Percentiles rank a stretch among this genome's conserved stretches.
Evolutionary conservation across 2,113 vertebrate species (phyloP).

Genomic region (Xyliphius kryptos): DNA sequence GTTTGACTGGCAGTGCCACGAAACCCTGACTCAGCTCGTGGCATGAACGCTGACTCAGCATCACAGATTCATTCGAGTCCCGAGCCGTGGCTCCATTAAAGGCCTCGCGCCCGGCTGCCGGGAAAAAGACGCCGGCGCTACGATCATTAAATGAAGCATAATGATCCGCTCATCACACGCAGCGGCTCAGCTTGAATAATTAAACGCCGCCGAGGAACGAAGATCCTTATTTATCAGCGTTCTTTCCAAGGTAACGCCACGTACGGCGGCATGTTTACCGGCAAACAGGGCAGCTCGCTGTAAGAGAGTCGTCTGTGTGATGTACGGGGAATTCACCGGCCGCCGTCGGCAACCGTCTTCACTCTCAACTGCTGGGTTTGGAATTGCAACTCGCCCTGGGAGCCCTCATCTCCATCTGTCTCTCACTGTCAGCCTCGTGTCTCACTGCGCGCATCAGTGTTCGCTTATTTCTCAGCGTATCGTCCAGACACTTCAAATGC

Average conservation of each 20-base stretch:
- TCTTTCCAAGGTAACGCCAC: not conserved
- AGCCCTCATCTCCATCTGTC: slow-evolving; percentile 1
- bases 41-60: no score
- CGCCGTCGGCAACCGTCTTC: slow-evolving; percentile 1
- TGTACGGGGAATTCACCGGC: not conserved
- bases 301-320: not conserved
- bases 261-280: not conserved
- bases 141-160: not conserved
- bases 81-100: no score
- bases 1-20: no score
- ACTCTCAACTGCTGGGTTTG: slow-evolving; percentile 16
- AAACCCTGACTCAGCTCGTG: no score
- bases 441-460: not conserved
- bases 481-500: no score
- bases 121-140: no score
- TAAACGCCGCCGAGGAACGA: not conserved
- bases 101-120: no score
- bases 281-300: not conserved
- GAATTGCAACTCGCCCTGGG: slow-evolving; percentile 13
- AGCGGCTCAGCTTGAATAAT: slow-evolving; percentile 2
- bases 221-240: not conserved
- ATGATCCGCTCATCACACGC: no score
- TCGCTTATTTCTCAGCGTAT: no score
- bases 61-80: no score
- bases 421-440: not conserved